phyloP scores from a whole-genome alignment of 2,113 vertebrate genomes.

The Oenanthe oenanthe region DNA sequence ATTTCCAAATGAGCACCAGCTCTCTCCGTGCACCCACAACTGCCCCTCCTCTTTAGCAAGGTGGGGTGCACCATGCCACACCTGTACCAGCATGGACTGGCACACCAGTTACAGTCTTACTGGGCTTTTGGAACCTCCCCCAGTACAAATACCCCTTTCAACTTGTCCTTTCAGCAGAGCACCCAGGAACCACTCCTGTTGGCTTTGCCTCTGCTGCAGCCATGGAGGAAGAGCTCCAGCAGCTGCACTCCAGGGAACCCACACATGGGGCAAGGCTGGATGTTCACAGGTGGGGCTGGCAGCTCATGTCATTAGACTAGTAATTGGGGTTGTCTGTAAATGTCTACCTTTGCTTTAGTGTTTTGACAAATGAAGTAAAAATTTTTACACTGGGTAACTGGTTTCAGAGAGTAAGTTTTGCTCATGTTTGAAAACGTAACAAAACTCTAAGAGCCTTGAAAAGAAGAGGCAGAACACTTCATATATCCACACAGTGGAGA shows the following conservation, averaged over 20 bases:
- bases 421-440: neutral
- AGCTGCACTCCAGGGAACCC: neutral
- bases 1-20: neutral
- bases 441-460: neutral
- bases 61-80: neutral
- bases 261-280: neutral
- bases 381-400: neutral
- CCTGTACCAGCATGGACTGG: neutral
- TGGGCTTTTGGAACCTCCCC: neutral
- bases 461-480: neutral
- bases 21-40: neutral
- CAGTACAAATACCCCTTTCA: neutral
- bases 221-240: neutral
- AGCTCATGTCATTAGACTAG: neutral
- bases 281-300: neutral
- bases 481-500: neutral
- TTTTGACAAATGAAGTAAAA: neutral
- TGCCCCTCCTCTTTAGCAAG: neutral
- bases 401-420: neutral
- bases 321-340: neutral
- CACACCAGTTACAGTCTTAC: neutral
- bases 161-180: neutral
- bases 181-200: neutral
- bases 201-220: neutral
- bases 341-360: neutral